A percentile compares a stretch with the other conserved stretches of the same genome.
phyloP scores from a whole-genome alignment of 2,888 invertebrate genomes.

The Platerodrilus igneus region DNA sequence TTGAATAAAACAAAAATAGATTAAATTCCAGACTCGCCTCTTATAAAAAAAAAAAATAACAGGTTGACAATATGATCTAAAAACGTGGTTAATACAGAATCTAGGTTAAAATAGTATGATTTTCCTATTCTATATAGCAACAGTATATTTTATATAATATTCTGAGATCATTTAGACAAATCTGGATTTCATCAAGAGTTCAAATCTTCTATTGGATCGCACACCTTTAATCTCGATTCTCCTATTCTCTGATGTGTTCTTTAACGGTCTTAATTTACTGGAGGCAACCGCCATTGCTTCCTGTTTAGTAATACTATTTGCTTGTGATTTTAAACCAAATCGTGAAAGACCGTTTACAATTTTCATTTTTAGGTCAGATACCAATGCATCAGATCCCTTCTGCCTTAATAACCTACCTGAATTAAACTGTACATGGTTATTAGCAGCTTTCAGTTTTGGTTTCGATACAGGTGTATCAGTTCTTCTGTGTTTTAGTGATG shows the following conservation, averaged over 20 bases:
- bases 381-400: not conserved
- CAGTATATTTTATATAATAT: no score
- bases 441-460: no score
- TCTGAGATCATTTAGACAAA: no score
- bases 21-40: no score
- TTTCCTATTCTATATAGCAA: no score
- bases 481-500: no score
- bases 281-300: slow-evolving; percentile 31
- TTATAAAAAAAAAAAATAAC: no score
- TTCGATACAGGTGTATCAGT: no score
- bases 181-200: slow-evolving; percentile 70
- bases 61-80: no score
- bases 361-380: not conserved
- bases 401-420: not conserved
- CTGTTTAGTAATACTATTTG: slow-evolving; percentile 17
- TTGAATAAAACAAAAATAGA: no score
- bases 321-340: slow-evolving; percentile 32
- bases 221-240: slow-evolving; percentile 60
- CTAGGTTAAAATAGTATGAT: no score
- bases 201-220: slow-evolving; percentile 66
- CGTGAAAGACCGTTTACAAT: slow-evolving; percentile 15
- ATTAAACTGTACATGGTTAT: slow-evolving; percentile 7
- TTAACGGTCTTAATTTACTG: slow-evolving; percentile 27
- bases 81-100: no score
- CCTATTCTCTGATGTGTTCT: slow-evolving; percentile 25